These are phyloP conservation scores for Syngnathus scovelli DNA, from an alignment of 2,113 vertebrate genomes.

Conservation along the genomic window DNA sequence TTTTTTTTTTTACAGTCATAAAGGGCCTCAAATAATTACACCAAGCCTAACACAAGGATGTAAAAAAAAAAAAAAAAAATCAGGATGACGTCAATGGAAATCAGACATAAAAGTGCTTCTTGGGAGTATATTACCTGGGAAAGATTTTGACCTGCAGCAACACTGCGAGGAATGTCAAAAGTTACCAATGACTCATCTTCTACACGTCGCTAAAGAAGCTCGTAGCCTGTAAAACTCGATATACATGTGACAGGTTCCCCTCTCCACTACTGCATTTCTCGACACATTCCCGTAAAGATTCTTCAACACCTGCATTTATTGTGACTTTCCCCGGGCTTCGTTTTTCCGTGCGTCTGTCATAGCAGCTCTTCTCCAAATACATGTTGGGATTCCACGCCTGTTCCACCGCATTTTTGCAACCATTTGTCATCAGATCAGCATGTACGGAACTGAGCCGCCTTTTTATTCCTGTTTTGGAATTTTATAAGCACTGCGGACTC, in stretches of 20 bases:
- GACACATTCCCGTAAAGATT: background rate
- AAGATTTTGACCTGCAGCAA: background rate
- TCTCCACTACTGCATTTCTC: background rate
- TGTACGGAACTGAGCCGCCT: background rate
- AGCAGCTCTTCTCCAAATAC: constrained; percentile 1
- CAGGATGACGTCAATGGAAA: background rate
- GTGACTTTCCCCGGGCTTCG: background rate
- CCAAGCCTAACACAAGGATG: background rate
- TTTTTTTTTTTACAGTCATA: background rate
- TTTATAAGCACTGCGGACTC: background rate
- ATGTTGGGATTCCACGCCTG: constrained; percentile 12
- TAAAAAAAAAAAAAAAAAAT: background rate
- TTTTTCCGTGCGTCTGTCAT: background rate
- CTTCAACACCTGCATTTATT: background rate
- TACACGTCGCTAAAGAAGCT: background rate
- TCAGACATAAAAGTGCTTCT: background rate
- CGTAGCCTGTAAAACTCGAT: background rate
- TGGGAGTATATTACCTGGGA: background rate
- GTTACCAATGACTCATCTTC: background rate
- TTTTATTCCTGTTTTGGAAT: background rate
- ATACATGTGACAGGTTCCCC: background rate
- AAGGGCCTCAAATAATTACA: background rate
- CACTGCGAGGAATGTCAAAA: background rate
- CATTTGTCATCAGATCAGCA: constrained; percentile 23
- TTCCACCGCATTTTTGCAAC: constrained; percentile 32